These are phyloP conservation scores for Asbolus verrucosus DNA, from an alignment of 1,140 invertebrate species.

Conservation along the genomic window DNA sequence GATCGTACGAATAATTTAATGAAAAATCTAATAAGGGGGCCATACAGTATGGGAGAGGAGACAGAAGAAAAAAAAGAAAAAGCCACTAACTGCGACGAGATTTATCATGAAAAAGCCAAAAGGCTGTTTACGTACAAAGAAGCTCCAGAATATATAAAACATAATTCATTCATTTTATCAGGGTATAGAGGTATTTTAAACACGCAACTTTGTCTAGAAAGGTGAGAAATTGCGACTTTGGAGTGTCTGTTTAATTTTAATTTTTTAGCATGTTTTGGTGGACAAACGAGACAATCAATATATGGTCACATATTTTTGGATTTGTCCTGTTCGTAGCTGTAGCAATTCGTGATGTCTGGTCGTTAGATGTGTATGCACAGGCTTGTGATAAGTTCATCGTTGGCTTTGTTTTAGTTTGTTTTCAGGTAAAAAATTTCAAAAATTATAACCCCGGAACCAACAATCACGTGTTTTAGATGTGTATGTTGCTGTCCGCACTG, in stretches of 20 bases:
- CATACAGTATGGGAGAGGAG: conserved; percentile 44
- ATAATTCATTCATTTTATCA: conserved; percentile 77
- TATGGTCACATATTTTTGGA: conserved; percentile 96
- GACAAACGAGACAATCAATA: conserved; percentile 98
- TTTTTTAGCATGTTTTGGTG: conserved; percentile 90
- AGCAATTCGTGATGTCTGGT: conserved; percentile 85
- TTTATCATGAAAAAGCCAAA: conserved; percentile 65
- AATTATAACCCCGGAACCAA: not conserved
- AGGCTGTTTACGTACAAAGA: conserved; percentile 70
- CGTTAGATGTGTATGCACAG: conserved; percentile 82
- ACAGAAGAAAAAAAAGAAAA: not conserved
- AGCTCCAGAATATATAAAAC: conserved; percentile 80
- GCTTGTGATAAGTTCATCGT: conserved; percentile 87
- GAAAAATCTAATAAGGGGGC: not conserved
- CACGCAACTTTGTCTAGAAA: conserved; percentile 87
- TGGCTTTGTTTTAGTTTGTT: conserved; percentile 84
- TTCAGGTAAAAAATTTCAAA: conserved; percentile 74
- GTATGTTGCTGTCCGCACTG: conserved; percentile 91
- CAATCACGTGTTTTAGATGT: conserved; percentile 75
- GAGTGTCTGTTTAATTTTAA: conserved; percentile 6
- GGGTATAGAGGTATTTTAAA: conserved; percentile 83
- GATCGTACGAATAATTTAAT: not conserved
- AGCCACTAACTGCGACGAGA: conserved; percentile 40
- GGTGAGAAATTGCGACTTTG: conserved; percentile 69
- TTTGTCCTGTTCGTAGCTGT: conserved; percentile 89